These are phyloP conservation scores for Diadophis punctatus DNA, from an alignment of 2,113 vertebrate species.

Conservation along the genomic window DNA sequence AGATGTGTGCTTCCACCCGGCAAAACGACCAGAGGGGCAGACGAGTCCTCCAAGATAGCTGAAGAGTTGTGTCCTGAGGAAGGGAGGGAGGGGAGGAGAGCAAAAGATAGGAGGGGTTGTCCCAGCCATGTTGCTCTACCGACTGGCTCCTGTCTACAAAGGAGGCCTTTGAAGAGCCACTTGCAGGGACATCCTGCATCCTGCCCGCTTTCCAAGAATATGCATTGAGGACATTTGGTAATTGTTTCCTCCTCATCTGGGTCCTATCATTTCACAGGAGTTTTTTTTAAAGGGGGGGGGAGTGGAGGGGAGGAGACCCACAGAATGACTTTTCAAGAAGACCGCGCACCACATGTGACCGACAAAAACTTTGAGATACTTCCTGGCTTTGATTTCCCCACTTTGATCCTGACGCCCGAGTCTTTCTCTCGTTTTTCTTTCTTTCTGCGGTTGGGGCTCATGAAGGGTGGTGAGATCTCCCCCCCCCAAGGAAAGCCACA, in stretches of 20 bases:
- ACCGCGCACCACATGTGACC: not conserved
- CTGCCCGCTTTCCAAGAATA: not conserved
- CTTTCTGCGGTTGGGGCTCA: not conserved
- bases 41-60: not conserved
- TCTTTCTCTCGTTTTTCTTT: not conserved
- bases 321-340: not conserved
- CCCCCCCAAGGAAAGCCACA: not conserved
- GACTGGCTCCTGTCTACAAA: not conserved
- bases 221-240: not conserved
- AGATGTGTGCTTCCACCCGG: not conserved
- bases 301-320: not conserved
- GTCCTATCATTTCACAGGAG: not conserved
- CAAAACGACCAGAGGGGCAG: not conserved
- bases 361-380: not conserved
- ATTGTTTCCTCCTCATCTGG: not conserved
- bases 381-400: not conserved
- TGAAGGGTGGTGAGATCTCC: not conserved
- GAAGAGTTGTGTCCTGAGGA: not conserved
- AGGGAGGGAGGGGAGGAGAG: not conserved
- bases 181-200: not conserved
- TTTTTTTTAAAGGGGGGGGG: rapidly evolving
- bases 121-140: not conserved
- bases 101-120: not conserved
- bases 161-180: not conserved
- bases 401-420: not conserved